phyloP scores from a whole-genome alignment of 2,113 vertebrate genomes.

The Scytalopus superciliaris region DNA sequence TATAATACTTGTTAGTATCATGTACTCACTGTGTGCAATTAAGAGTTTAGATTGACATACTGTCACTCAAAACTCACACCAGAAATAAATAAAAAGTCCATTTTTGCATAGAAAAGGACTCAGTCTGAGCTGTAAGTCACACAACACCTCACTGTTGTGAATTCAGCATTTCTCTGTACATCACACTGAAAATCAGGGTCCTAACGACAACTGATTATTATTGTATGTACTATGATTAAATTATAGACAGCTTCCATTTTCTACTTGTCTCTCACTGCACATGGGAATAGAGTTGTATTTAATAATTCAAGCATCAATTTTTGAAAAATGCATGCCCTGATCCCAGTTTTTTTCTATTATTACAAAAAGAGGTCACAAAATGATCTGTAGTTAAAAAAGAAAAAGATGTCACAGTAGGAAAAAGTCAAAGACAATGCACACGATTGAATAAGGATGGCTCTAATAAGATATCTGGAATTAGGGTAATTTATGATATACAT shows the following conservation, averaged over 20 bases:
- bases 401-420: background rate
- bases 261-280: background rate
- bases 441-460: background rate
- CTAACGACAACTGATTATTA: constrained; percentile 40
- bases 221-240: constrained; percentile 40
- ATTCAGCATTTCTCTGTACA: background rate
- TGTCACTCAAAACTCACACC: background rate
- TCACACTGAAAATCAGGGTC: background rate
- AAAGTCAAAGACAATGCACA: background rate
- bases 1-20: background rate
- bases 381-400: background rate
- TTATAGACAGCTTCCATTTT: constrained; percentile 41
- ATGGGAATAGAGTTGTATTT: background rate
- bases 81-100: background rate
- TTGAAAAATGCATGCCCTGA: background rate
- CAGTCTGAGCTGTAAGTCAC: background rate
- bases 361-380: background rate
- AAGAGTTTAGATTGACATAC: background rate
- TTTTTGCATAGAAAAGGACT: background rate
- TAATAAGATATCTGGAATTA: background rate
- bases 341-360: background rate
- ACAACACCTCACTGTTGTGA: background rate
- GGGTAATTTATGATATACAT: background rate
- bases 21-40: background rate
- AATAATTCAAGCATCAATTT: constrained; percentile 49